Base-by-base conservation (phyloP, 2,113 vertebrate genomes). In the Fregetta grallaria region DNA sequence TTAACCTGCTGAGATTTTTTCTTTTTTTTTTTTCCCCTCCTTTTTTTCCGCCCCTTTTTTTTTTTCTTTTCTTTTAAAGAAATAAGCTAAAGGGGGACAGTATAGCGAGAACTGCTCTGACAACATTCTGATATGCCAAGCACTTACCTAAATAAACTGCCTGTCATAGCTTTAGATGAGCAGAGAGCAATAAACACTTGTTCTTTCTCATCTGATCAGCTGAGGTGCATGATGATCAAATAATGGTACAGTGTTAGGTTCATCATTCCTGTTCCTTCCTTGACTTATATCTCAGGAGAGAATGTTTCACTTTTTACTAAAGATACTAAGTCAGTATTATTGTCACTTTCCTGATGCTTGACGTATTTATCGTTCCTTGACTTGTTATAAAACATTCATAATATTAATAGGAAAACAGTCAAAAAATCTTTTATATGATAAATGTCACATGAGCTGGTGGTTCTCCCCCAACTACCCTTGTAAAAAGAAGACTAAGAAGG, bases 241-340 rank as follows among this genome's bases (percentile, higher is more conserved):
- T 83, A 90, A 96, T 83, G 97, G 97, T 97, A 98, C 96, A 97
- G 95, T 95, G 95, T 97, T 97, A 95, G 65, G 88, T 94, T 97
- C 94, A 95, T 94, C 84, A 93, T 97, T 88, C 96, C 95, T 86
- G 89, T 42, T 67, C 76, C 96, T 94, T 42, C 91, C 82, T 95
- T 84, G 66, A 96, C 42, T 80, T 73, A 4, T 71, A 91, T 98
- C 98, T 98, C 98, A 98, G 98, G 98, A 98, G 97, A 97, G 97
- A 98, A 97, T 96, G 93, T 95, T 78, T 49, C 88, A 50, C 70
- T 42, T 96, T 96, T 95, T 88, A 42, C 71, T 95, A 87, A 97
- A 96, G 86, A 91, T 94, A 95, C 97, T 94, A 95, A 98, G 86
- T 98, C 98, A 98, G 98, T 98, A 97, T 98, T 98, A 98, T 93